Evolutionary conservation across 2,113 vertebrate genomes (phyloP), one percentile per base, ranked within the genome.

Genomic region (Dromaius novaehollandiae): DNA sequence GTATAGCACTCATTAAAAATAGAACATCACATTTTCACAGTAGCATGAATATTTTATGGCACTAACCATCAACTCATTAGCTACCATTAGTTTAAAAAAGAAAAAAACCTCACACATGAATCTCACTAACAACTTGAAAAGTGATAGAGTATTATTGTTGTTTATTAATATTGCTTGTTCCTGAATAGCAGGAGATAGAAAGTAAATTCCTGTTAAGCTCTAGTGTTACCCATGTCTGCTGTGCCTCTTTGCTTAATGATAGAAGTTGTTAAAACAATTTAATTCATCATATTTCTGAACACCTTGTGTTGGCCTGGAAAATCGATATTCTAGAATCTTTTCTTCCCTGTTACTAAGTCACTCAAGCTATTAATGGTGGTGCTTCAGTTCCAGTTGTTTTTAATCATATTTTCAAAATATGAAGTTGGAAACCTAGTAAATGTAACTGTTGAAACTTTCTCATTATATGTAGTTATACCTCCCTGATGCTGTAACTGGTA

Each of bases 21-120:
- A 92, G 56, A 91, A 82, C 96, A 96, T 98, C 89, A 88, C 96
- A 97, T 97, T 95, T 93, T 95, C 94, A 97, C 83, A 89, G 91
- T 89, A 96, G 97, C 97, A 98, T 98, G 97, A 97, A 71, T 97
- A 95, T 96, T 90, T 95, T 95, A 95, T 86, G 74, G 73, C 85
- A 96, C 95, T 97, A 98, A 97, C 94, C 97, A 98, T 97, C 88
- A 92, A 81, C 48, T 95, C 97, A 97, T 97, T 95, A 84, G 82
- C 88, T 96, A 92, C 61, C 95, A 97, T 98, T 96, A 96, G 44
- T 86, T 89, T 94, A 95, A 79, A 46, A 95, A 90, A 13, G 14
- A 42, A 84, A 88, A 18, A 82, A 93, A 61, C 81, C 77, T 95
- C 65, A 80, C 93, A 84, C 7, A 2, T 95, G 81, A 78, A 44